Evolutionary conservation across 2,797 vertebrate species (phyloP).

Genomic region (Phaenicophaeus curvirostris): DNA sequence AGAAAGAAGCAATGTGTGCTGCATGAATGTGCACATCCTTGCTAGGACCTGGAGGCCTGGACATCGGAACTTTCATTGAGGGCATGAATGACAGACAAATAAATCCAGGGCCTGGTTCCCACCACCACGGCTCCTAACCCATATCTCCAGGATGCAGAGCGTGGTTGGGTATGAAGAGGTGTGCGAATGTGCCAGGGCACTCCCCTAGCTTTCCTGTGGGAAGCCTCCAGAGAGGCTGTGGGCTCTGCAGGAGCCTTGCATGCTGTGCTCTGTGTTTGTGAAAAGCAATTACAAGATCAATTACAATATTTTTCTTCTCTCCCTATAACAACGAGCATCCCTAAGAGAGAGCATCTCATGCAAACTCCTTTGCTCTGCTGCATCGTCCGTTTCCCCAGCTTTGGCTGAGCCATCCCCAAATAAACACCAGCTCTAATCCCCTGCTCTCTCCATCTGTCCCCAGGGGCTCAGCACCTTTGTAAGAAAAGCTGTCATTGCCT

Average conservation of each 20-base stretch:
- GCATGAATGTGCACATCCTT: fast-evolving
- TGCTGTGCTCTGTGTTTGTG: not conserved
- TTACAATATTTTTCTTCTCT: not conserved
- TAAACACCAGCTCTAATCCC: fast-evolving
- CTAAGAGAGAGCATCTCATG: not conserved
- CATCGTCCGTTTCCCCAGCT: not conserved
- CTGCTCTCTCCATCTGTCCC: not conserved
- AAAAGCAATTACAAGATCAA: not conserved
- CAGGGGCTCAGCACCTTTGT: not conserved
- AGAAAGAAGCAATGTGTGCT: not conserved
- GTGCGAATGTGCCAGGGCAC: fast-evolving
- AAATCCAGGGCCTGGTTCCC: not conserved
- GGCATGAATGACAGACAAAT: not conserved
- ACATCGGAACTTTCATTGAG: not conserved
- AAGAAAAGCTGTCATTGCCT: not conserved
- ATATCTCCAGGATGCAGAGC: fast-evolving
- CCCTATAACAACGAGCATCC: not conserved
- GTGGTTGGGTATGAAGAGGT: not conserved
- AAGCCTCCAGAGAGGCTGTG: not conserved
- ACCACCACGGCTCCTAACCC: not conserved
- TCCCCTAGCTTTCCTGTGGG: not conserved
- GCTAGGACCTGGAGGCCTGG: not conserved
- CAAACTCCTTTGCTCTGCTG: not conserved
- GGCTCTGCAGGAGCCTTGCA: not conserved
- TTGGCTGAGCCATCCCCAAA: not conserved